Evolutionary conservation across 2,113 vertebrate genomes (phyloP), one percentile per base, ranked within the genome.

Genomic region (Proterorhinus semilunaris): DNA sequence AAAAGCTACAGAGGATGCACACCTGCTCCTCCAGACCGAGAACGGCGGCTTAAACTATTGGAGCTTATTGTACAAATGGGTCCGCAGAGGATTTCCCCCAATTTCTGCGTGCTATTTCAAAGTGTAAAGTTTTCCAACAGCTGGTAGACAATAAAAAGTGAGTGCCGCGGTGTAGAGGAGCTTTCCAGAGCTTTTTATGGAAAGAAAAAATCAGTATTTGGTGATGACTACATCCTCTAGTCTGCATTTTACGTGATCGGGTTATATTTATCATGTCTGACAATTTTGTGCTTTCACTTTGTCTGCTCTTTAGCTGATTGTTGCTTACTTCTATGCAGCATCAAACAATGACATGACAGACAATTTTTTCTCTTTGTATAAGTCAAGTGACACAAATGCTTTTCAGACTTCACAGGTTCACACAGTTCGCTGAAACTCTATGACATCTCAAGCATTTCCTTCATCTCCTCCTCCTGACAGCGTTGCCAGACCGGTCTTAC

Each of bases 81-180:
- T 82, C 80, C 86, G 86, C 80, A 0, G 81, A 87, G 88, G 83
- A 82, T 86, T 66, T 76, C 83, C 27, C 53, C 78, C 55, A 47
- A 21, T 71, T 72, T 78, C 75, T 83, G 71, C 74, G 80, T 67
- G 85, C 85, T 80, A 75, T 80, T 82, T 84, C 73, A 74, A 78
- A 88, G 76, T 72, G 80, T 77, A 71, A 89, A 82, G 71, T 85
- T 87, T 82, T 77, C 74, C 83, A 90, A 81, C 89, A 91, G 85
- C 87, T 89, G 89, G 75, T 74, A 75, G 78, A 86, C 81, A 77
- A 85, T 88, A 86, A 89, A 82, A 84, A 76, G 68, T 76, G 71
- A 82, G 76, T 67, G 76, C 80, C 62, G 75, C 49, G 80, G 78
- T 68, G 79, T 68, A 68, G 72, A 71, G 75, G 83, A 80, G 72